Base-by-base conservation (phyloP, 2,113 vertebrate genomes). In the Paracanthobrama guichenoti region DNA sequence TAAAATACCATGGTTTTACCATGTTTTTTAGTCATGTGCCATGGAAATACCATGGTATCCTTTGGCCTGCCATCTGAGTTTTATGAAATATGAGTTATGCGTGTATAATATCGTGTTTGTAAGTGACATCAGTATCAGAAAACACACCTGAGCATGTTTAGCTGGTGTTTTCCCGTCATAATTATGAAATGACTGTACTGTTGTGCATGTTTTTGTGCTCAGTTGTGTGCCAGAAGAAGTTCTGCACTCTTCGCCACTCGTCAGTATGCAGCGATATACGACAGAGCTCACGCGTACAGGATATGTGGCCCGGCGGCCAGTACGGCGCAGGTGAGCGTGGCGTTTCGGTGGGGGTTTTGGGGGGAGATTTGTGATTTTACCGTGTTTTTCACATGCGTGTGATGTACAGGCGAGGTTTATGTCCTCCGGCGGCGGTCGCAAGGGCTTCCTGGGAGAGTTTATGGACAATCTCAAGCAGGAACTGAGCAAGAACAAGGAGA, bases 381-480 rank as follows among this genome's bases (percentile, higher is more conserved):
- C 16, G 10, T 35, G 31, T 42, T 69, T 69, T 42, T n/a, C 4
- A 66, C 26, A n/a, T 6, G 66, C 2, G 1, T 42, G 2, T 69
- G 9, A 42, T 69, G 20, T 20, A 3, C 87, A 94, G 89, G 91
- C 89, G 0, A 81, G 94, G 57, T 90, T 90, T 88, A 82, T 92
- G 81, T 94, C 94, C 2, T 88, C 84, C 13, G 88, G 92, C 16
- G 88, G 95, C 14, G 94, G 94, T 53, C 95, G 96, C 67, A 98
- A 96, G 80, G 97, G 97, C 1, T 99, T 99, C 81, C 91, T 99
- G 4, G 96, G 96, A 0, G 97, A 96, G 12, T 95, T 99, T 53
- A 82, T 99, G 81, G 96, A 99, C 86, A 97, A 94, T 86, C 91
- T 99, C 80, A 99, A 97, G 35, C 97, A 98, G 88, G 98, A 99